These are phyloP conservation scores for Dolichallabes microphthalmus DNA, from an alignment of 2,113 vertebrate genomes.

Conservation along the genomic window DNA sequence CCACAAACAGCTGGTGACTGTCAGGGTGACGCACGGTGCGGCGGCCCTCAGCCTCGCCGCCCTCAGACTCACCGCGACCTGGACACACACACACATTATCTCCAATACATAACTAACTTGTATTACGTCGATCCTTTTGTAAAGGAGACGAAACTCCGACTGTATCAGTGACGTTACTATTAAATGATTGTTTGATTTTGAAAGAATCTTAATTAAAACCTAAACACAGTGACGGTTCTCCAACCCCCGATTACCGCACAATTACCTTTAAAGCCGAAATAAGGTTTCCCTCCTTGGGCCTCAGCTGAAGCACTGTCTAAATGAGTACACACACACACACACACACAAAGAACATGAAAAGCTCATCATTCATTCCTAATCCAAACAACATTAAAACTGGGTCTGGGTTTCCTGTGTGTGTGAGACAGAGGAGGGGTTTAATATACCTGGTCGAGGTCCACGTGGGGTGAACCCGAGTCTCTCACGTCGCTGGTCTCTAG, in stretches of 20 bases:
- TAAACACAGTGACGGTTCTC: background rate
- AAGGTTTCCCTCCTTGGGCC: conserved; percentile 36
- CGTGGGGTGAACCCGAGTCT: conserved; percentile 79
- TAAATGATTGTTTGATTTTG: background rate
- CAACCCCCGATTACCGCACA: background rate
- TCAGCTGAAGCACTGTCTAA: conserved; percentile 45
- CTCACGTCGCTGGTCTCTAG: conserved; percentile 82
- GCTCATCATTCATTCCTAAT: background rate
- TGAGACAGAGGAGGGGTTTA: too few relatives aligned
- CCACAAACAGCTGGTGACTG: conserved; percentile 94
- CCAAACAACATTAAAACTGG: background rate
- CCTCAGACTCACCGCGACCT: conserved; percentile 87
- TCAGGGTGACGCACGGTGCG: conserved; percentile 87
- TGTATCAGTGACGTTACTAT: background rate
- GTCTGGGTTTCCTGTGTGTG: background rate
- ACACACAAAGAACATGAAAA: background rate
- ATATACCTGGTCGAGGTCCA: conserved; percentile 79
- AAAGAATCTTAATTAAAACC: background rate
- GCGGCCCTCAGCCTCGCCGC: conserved; percentile 82
- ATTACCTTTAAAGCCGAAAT: conserved; percentile 53
- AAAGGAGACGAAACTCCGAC: background rate
- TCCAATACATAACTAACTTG: background rate
- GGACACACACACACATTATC: conserved; percentile 9
- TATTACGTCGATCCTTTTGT: background rate
- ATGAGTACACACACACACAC: background rate